phyloP scores from a whole-genome alignment of 2,888 invertebrate species.

The Drosophila mimetica region DNA sequence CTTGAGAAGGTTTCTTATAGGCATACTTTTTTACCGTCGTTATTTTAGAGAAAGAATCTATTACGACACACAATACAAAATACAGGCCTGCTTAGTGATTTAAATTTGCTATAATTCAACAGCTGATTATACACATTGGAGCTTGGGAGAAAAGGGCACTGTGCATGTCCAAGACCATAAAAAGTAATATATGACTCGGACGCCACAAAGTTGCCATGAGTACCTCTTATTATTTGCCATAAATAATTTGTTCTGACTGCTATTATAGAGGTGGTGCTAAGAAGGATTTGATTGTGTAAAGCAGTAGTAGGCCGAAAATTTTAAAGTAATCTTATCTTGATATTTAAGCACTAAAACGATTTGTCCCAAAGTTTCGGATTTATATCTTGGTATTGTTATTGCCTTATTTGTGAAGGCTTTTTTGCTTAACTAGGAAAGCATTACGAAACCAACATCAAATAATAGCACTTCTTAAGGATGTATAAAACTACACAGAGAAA shows the following conservation, averaged over 20 bases:
- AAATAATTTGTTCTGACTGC: constrained; percentile 47
- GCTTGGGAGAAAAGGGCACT: constrained; percentile 8
- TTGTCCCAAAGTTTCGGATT: too few relatives aligned
- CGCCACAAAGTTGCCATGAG: constrained; percentile 56
- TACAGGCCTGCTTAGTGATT: constrained; percentile 1
- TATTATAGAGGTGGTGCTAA: neutral
- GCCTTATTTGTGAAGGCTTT: too few relatives aligned
- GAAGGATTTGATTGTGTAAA: neutral
- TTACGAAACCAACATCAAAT: too few relatives aligned
- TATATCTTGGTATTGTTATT: too few relatives aligned
- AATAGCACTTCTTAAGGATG: too few relatives aligned
- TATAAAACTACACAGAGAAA: too few relatives aligned
- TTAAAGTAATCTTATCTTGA: neutral
- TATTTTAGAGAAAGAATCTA: constrained; percentile 4
- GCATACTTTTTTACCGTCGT: neutral
- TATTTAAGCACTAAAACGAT: neutral
- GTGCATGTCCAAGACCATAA: constrained; percentile 75
- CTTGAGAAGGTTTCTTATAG: neutral
- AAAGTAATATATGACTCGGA: constrained; percentile 62
- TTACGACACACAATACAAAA: neutral
- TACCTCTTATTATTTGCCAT: constrained; percentile 63
- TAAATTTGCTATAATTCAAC: constrained; percentile 72
- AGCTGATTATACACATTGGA: constrained; percentile 73
- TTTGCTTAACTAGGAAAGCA: too few relatives aligned
- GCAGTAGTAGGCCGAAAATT: neutral